Evolutionary conservation across 1,140 invertebrate genomes (phyloP).

Genomic region (Bombus sylvicola): DNA sequence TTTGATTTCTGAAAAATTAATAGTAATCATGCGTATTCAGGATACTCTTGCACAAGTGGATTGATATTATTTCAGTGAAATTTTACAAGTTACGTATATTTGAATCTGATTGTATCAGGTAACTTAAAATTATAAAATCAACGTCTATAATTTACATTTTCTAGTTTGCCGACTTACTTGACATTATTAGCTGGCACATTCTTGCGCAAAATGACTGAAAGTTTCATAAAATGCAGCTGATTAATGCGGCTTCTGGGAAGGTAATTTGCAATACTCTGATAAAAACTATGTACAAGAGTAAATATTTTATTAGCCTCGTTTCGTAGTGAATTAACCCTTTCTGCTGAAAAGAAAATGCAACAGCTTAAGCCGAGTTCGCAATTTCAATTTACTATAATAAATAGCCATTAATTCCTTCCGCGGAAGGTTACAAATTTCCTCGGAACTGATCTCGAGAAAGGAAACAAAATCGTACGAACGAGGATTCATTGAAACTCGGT

Average conservation of each 20-base stretch:
- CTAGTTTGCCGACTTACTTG: neutral
- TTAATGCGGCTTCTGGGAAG: neutral
- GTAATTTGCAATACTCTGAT: neutral
- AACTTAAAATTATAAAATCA: neutral
- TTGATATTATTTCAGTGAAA: neutral
- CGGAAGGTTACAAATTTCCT: neutral
- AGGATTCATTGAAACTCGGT: neutral
- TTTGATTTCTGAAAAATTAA: neutral
- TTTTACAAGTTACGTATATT: neutral
- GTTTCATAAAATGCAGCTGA: neutral
- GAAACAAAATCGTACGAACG: neutral
- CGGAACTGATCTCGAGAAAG: neutral
- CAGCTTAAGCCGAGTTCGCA: neutral
- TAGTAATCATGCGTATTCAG: neutral
- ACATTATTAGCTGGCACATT: neutral
- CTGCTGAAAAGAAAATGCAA: neutral
- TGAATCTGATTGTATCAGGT: too few species aligned
- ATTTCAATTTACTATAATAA: neutral
- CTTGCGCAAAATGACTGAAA: neutral
- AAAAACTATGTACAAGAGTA: neutral
- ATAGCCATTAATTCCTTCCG: neutral
- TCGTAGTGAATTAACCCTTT: neutral
- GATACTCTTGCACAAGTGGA: too few species aligned
- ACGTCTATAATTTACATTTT: neutral
- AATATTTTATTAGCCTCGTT: neutral